Base-by-base conservation (phyloP, 2,888 invertebrate species). In the Drosophila hamatofila region DNA sequence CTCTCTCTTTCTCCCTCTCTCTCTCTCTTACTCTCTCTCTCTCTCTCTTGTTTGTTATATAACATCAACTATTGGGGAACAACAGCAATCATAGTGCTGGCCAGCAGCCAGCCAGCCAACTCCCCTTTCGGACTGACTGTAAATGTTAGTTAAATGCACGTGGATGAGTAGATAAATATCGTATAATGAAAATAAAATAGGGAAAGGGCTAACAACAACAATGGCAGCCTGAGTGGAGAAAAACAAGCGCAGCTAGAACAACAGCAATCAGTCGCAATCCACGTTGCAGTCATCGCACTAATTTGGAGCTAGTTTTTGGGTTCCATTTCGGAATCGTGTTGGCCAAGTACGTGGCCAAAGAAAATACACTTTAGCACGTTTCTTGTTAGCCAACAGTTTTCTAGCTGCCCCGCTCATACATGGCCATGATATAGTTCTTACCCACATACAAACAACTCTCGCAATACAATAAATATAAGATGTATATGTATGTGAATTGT, bases 151-250 rank as follows among this genome's bases (percentile, higher is more conserved):
- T 90, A 88, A 91, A 88, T 91, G 89, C 91, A 91, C 89, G 88
- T 90, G 91, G 82, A 90, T 90, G 90, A 89, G 88, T 90, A 89
- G 82, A 90, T 88, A 91, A 91, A 89, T 88, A 91, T 87, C 76
- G 78, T 87, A 83, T 87, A 87, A 87, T 89, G 89, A 87, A 89
- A 85, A 83, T 83, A 80, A 81, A 80, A 85, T 88, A 77, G 80
- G 72, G 72, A 85, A 72, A 64, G 76, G 72, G 73, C 59, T 75
- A 59, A 70, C 46, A 78, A 67, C 41, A 75, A 68, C 48, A 65
- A 49, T 33, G 8, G 58, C 49, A 68, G 72, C 25, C 21, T 23
- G 9, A 25, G 14, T 21, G 37, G 39, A 56, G 54, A 49, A 68
- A 39, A 49, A 62, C 51, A 64, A 52, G 39, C 39, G 37, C 41